Evolutionary conservation across 2,113 vertebrate genomes (phyloP).

Genomic region (Climacteris rufus): DNA sequence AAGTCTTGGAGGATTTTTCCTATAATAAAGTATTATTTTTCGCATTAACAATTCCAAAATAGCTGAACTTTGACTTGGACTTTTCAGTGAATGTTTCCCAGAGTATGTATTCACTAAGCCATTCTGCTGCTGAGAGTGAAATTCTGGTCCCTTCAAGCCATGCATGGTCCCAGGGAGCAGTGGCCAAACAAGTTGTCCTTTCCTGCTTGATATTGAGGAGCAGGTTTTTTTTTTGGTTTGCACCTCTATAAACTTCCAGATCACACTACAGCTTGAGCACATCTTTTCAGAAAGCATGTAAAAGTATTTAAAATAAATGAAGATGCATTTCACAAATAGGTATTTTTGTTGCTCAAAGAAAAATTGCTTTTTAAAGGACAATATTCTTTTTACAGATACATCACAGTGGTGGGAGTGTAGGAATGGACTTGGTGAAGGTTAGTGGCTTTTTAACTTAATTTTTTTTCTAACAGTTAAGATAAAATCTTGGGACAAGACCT

Average conservation of each 20-base stretch:
- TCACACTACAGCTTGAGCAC: background rate
- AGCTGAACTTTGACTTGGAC: slow-evolving; percentile 17
- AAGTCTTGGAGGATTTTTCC: background rate
- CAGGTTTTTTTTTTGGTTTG: background rate
- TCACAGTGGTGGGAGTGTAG: background rate
- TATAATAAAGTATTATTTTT: slow-evolving; percentile 26
- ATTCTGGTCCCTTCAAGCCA: background rate
- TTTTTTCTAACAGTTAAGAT: background rate
- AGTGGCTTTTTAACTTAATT: background rate
- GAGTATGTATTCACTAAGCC: background rate
- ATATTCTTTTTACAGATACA: background rate
- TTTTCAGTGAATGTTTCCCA: background rate
- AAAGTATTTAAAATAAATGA: background rate
- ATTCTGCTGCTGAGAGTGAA: background rate
- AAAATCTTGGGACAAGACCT: background rate
- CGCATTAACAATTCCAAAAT: slow-evolving; percentile 17
- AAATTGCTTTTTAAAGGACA: background rate
- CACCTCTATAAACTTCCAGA: background rate
- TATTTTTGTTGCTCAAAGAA: background rate
- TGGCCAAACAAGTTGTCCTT: background rate
- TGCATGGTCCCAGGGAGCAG: background rate
- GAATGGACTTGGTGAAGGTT: background rate
- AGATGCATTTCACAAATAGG: background rate
- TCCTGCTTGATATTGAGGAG: background rate
- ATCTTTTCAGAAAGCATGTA: background rate